Evolutionary conservation across 2,888 invertebrate species (phyloP), one percentile per base, ranked within the genome.

Genomic region (Caenorhabditis sulstoni): DNA sequence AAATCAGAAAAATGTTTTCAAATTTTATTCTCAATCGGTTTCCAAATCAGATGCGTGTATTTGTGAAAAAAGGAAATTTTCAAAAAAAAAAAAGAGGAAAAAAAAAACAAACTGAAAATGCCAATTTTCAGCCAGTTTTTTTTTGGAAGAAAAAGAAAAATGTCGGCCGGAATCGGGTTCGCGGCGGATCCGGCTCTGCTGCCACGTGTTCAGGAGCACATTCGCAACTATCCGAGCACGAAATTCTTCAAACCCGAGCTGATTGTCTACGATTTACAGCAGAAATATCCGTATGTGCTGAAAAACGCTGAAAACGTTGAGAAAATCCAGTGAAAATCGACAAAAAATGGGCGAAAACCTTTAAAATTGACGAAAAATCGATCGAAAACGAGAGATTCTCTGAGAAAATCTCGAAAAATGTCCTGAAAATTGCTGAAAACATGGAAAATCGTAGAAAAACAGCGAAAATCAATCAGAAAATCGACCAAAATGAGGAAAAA

Each of bases 241-340:
- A 83, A 79, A 50, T 58, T 55, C n/a, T 76, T 80, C 52, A 70
- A 64, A 29, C 70, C 80, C 9, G 85, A 84, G 16, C 71, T 73
- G 44, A 83, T 86, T 22, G 84, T 81, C 0, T 83, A 70, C 57
- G 83, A 83, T 71, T 76, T 86, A 37, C 82, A 82, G 66, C 79
- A 85, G 53, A 82, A 84, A 53, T 81, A 67, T 67, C 82, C 84
- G 85, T 86, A 64, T 22, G 82, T 47, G 47, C 3, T 16, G 47
- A 47, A 18, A 47, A 47, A 47, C 18, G 44, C 44, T 9, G 44
- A 18, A n/a, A 47, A 47, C 3, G 3, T 47, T 11, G 16, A 47
- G 16, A 16, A 47, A 18, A 47, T 47, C 18, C 3, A 4, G 16
- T 16, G 18, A 47, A 47, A 47, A 18, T 9, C 16, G 16, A 47